These are phyloP conservation scores for Uloborus diversus DNA, from an alignment of 1,140 invertebrate genomes.

Conservation along the genomic window DNA sequence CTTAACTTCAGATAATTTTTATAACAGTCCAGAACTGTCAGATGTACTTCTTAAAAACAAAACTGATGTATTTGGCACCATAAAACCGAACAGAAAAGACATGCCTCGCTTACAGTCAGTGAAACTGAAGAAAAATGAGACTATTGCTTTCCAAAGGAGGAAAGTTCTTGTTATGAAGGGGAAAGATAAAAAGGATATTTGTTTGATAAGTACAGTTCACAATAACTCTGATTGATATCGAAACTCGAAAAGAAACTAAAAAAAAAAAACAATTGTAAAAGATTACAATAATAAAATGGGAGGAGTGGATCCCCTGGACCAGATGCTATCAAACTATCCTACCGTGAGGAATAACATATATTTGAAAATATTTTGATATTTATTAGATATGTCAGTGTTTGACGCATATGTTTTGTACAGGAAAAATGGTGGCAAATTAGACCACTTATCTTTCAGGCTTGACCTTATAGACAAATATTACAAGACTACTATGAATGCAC, in stretches of 20 bases:
- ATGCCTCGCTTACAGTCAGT: conserved; percentile 6
- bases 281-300: conserved; percentile 4
- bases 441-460: background rate
- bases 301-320: background rate
- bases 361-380: background rate
- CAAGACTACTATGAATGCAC: background rate
- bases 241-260: background rate
- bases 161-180: background rate
- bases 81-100: conserved; percentile 4
- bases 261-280: background rate
- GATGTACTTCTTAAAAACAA: background rate
- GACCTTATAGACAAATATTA: background rate
- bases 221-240: background rate
- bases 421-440: background rate
- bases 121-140: background rate
- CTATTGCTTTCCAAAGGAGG: background rate
- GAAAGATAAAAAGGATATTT: background rate
- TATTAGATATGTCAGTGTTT: background rate
- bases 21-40: background rate
- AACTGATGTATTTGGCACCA: conserved; percentile 6
- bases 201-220: background rate
- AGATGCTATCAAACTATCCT: background rate
- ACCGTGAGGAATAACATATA: background rate
- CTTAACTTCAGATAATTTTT: conserved; percentile 1
- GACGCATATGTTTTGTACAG: background rate